Base-by-base conservation (phyloP, 37 sponge, comb jelly and placozoan genomes). In the Crambe crambe region DNA sequence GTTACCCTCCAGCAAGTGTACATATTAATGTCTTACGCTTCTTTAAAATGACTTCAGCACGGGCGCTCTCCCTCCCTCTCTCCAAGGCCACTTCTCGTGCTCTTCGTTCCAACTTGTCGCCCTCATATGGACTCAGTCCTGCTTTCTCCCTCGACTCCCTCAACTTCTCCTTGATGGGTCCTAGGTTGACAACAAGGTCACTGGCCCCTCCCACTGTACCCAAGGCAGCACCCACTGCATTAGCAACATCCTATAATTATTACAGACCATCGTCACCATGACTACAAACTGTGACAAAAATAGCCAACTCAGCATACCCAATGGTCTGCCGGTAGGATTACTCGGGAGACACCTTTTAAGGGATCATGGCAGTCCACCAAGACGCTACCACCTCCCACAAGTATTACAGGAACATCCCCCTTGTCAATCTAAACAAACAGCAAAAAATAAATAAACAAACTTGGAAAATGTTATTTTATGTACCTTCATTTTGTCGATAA, bases 221-320 rank as follows among this genome's bases (percentile, higher is more conserved):
- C 68, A 94, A 68, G 8, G 94, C 94, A 35, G 94, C 94, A 68
- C 94, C 94, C 25, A 94, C 87, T 25, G 94, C 94, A 94, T 94
- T 94, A n/a, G 94, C 94, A 41, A 94, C 94, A 87, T 86, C 81
- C 69, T 83, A 57, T 22, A 43, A 66, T 27, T 8, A 29, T 8
- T 20, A 62, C 61, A 60, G 17, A 60, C 3, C 25, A 4, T 60
- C 61, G 3, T 4, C 26, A 60, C 26, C 3, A 60, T 6, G 17
- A 22, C 61, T 72, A 22, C 2, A 17, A 25, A 18, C 51, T 5
- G 56, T 57, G 59, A 74, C 59, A 56, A 26, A 31, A 26, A 40
- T 26, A 43, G 38, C 2, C 18, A 51, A 3, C 51, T 67, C 64
- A 40, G n/a, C 93, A 79, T 57, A 94, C 95, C 67, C 79, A 77